A percentile compares a stretch with the other conserved stretches of the same genome.
These are phyloP conservation scores for Hesperia comma DNA, from an alignment of 2,888 invertebrate genomes.

Conservation along the genomic window DNA sequence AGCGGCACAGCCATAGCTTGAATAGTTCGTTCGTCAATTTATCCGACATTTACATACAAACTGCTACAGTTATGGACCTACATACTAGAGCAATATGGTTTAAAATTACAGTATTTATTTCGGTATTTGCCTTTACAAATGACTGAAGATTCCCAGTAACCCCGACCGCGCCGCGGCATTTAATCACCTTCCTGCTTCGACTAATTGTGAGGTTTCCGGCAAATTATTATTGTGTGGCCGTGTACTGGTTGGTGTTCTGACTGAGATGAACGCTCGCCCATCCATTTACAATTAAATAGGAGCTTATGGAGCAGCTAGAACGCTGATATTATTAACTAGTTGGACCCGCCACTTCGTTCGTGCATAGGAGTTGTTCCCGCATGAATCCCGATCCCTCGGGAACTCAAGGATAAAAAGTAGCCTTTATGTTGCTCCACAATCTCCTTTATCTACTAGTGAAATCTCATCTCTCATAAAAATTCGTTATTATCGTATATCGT, in stretches of 20 bases:
- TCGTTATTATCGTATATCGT: too few relatives aligned
- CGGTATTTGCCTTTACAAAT: slow-evolving; percentile 20
- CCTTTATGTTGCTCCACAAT: too few relatives aligned
- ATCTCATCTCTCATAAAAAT: too few relatives aligned
- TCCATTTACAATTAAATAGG: background rate
- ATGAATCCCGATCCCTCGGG: too few relatives aligned
- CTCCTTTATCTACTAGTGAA: too few relatives aligned
- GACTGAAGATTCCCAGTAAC: slow-evolving; percentile 18
- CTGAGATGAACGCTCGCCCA: background rate
- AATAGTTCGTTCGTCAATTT: too few relatives aligned
- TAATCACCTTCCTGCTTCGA: slow-evolving; percentile 30
- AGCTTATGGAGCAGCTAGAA: background rate
- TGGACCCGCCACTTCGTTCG: too few relatives aligned
- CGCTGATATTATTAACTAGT: background rate
- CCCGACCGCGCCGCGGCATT: slow-evolving; percentile 26
- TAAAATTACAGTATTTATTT: slow-evolving; percentile 13
- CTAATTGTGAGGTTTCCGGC: slow-evolving; percentile 33
- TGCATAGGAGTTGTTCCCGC: too few relatives aligned
- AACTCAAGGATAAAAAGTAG: too few relatives aligned
- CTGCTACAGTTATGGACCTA: background rate
- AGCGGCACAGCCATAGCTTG: too few relatives aligned
- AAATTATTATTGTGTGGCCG: slow-evolving; percentile 24
- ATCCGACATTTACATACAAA: too few relatives aligned
- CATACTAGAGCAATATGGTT: too few relatives aligned
- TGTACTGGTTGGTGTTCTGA: slow-evolving; percentile 1